A percentile compares a stretch with the other conserved stretches of the same genome.
Conservation (phyloP, 2,113 vertebrate genomes). For the Larimichthys polyactis region DNA sequence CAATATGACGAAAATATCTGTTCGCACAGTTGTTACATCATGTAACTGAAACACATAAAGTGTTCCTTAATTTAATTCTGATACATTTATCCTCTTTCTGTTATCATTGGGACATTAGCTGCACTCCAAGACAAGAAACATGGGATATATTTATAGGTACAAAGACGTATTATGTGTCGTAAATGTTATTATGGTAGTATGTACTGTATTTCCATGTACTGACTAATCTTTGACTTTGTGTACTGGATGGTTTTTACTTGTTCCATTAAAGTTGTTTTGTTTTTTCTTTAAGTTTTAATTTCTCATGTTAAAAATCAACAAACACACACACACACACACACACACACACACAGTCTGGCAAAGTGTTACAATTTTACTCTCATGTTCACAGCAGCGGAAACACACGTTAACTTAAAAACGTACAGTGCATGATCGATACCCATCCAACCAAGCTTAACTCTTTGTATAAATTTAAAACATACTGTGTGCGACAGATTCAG, state of each 20-base stretch:
- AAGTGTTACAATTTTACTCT: conserved; percentile 46
- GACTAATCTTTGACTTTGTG: conserved; percentile 56
- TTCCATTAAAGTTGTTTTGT: conserved; percentile 67
- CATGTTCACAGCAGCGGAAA: conserved; percentile 20
- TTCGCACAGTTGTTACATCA: not conserved
- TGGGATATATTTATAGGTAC: conserved; percentile 73
- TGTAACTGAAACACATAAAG: not conserved
- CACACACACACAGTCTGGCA: too few species aligned
- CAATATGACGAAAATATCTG: conserved; percentile 1
- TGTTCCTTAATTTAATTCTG: conserved; percentile 21
- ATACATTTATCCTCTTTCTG: conserved; percentile 28
- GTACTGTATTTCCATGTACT: conserved; percentile 59
- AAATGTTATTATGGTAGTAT: conserved; percentile 55
- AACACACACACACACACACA: too few species aligned
- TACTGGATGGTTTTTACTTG: conserved; percentile 64
- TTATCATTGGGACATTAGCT: conserved; percentile 39
- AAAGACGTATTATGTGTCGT: conserved; percentile 37
- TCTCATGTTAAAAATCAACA: not conserved
- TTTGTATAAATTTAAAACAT: not conserved
- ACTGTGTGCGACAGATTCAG: conserved; percentile 1
- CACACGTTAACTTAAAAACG: conserved; percentile 11
- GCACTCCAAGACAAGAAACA: conserved; percentile 49
- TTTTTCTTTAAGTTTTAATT: conserved; percentile 31
- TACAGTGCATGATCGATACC: not conserved
- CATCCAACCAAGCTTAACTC: not conserved